Base-by-base conservation (phyloP, 1,140 invertebrate species). In the Asbolus verrucosus region DNA sequence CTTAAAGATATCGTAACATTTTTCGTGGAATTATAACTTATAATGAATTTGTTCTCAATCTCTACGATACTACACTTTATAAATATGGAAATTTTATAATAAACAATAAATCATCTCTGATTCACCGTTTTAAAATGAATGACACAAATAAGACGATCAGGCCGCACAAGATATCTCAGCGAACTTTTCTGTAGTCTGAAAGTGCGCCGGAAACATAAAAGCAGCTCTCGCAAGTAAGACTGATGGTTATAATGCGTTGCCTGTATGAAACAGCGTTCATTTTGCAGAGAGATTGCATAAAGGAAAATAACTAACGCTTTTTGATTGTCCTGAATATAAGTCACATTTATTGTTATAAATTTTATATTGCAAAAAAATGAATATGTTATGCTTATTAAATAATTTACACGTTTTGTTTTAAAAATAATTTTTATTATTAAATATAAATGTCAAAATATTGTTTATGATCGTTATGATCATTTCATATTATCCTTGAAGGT, bases 201-300 rank as follows among this genome's bases (percentile, higher is more conserved):
- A 62, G 59, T 62, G 59, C 59, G 59, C 59, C 59, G 59, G 59
- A 62, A 63, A 63, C 33, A 63, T 63, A 63, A 63, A 63, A 63
- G 18, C 41, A 63, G 61, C 31, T 15, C 31, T 38, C 61, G 24
- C 61, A 63, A 63, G 61, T 63, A 63, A 63, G 61, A 63, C 61
- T 63, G 61, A 63, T 63, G 61, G 61, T 63, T 63, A 63, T 63
- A 54, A 54, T 54, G 39, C 61, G 61, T 41, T 36, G 61, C 6
- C 61, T 14, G n/a, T 39, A 63, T 39, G 41, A 63, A 13, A 41
- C 41, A 18, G 33, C 61, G 61, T 41, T 63, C 61, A 27, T 36
- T 38, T 63, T 63, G 30, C 61, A 39, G 59, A 31, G 39, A 36
- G n/a, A 63, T 41, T 41, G 61, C 33, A 38, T 62, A 62, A 62